Evolutionary conservation across 2,113 vertebrate genomes (phyloP).

Genomic region (Ceuthmochares aereus): DNA sequence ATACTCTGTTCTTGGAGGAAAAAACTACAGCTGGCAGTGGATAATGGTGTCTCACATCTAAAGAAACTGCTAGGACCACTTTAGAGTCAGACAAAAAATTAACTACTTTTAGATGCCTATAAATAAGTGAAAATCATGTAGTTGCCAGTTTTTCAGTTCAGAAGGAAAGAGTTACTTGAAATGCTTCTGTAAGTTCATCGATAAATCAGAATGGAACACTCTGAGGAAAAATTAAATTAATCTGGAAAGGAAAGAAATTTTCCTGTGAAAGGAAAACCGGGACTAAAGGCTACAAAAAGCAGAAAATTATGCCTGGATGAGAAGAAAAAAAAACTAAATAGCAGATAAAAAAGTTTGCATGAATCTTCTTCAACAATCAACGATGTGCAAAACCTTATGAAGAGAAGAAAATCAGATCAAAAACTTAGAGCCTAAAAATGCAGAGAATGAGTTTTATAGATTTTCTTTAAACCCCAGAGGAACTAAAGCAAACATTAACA

Average conservation of each 20-base stretch:
- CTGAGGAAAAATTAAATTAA: conserved; percentile 8
- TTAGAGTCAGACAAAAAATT: not conserved
- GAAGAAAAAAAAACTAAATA: not conserved
- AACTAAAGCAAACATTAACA: not conserved
- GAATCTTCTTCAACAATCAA: not conserved
- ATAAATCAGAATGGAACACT: not conserved
- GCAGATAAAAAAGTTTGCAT: not conserved
- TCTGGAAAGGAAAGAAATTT: not conserved
- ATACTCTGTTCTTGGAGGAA: not conserved
- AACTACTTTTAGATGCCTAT: not conserved
- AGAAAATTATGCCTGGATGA: not conserved
- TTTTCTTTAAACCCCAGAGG: not conserved
- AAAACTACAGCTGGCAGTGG: not conserved
- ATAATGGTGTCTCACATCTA: not conserved
- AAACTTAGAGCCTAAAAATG: not conserved
- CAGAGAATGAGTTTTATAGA: not conserved
- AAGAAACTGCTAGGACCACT: not conserved
- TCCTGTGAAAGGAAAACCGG: not conserved
- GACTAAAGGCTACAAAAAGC: not conserved
- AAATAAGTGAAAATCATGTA: not conserved
- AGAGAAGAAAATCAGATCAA: not conserved
- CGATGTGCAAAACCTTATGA: not conserved
- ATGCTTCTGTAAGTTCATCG: not conserved
- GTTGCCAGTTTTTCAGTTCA: not conserved
- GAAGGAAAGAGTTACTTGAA: not conserved